Conservation (phyloP, 1,140 invertebrate species). For the Thaumetopoea pityocampa region DNA sequence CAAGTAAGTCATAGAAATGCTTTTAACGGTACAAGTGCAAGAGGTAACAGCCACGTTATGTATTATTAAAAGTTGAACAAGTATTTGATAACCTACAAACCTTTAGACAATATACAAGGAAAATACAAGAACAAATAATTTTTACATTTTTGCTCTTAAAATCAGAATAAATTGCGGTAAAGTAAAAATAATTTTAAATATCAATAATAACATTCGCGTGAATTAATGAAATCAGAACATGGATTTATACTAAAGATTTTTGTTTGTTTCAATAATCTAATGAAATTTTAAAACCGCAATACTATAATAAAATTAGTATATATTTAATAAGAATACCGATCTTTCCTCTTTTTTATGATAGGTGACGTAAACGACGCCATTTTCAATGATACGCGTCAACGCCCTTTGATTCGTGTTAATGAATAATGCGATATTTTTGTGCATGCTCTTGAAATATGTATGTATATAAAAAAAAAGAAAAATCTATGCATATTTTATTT, state of each 20-base stretch:
- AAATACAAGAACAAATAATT: no score
- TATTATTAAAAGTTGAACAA: not conserved
- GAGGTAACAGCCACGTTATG: not conserved
- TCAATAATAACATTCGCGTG: no score
- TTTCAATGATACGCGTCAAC: constrained; percentile 14
- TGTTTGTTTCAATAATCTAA: no score
- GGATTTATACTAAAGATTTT: no score
- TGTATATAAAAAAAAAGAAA: no score
- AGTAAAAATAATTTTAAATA: no score
- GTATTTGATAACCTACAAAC: not conserved
- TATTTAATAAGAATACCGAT: constrained; percentile 2
- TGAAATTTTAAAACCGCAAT: no score
- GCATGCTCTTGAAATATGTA: constrained; percentile 43
- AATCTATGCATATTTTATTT: constrained; percentile 61
- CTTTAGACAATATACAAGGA: not conserved
- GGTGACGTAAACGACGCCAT: not conserved
- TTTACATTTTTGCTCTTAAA: no score
- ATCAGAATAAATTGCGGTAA: no score
- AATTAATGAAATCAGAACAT: no score
- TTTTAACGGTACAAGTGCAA: constrained; percentile 19
- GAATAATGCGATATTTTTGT: constrained; percentile 45
- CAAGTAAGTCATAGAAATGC: constrained; percentile 9
- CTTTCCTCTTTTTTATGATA: constrained; percentile 17
- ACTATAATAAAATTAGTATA: constrained; percentile 7
- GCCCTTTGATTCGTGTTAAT: constrained; percentile 22